Conservation (phyloP, 1,140 invertebrate species). For the Pseudomyrmex flavicornis region DNA sequence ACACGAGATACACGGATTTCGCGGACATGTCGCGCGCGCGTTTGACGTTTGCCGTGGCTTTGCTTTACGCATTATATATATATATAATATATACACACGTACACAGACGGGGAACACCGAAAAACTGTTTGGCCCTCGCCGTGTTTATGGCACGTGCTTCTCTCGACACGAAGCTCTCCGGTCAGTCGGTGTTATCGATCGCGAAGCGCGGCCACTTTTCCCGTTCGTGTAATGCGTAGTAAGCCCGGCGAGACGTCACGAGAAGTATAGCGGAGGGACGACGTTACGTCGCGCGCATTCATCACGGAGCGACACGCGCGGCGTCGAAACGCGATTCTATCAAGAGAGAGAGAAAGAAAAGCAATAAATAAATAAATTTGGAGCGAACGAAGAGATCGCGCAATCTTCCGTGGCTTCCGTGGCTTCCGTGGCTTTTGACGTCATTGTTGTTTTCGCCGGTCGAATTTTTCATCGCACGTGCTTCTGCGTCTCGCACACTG, state of each 20-base stretch:
- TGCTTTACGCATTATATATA: too few species aligned
- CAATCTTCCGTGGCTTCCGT: neutral
- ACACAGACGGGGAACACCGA: conserved; percentile 31
- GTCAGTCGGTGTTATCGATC: conserved; percentile 75
- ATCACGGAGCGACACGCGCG: neutral
- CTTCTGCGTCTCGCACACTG: neutral
- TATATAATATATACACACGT: too few species aligned
- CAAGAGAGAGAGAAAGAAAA: neutral
- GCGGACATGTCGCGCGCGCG: conserved; percentile 9
- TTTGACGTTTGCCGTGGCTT: conserved; percentile 34
- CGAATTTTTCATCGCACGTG: conserved; percentile 6
- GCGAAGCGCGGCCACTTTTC: conserved; percentile 68
- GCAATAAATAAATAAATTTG: neutral
- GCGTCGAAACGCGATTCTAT: conserved; percentile 17
- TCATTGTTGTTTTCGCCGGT: conserved; percentile 37
- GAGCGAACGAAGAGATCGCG: neutral
- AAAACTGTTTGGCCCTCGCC: conserved; percentile 27
- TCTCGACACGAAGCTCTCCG: conserved; percentile 17
- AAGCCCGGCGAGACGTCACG: conserved; percentile 64
- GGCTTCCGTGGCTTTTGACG: neutral
- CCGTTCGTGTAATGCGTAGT: conserved; percentile 74
- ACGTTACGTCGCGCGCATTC: neutral
- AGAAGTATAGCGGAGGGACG: conserved; percentile 2
- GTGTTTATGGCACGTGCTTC: conserved; percentile 65
- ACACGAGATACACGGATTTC: neutral